Percentiles rank a stretch among this genome's conserved stretches.
Evolutionary conservation across 2,113 vertebrate species (phyloP).

Genomic region (Odontophorus gujanensis): DNA sequence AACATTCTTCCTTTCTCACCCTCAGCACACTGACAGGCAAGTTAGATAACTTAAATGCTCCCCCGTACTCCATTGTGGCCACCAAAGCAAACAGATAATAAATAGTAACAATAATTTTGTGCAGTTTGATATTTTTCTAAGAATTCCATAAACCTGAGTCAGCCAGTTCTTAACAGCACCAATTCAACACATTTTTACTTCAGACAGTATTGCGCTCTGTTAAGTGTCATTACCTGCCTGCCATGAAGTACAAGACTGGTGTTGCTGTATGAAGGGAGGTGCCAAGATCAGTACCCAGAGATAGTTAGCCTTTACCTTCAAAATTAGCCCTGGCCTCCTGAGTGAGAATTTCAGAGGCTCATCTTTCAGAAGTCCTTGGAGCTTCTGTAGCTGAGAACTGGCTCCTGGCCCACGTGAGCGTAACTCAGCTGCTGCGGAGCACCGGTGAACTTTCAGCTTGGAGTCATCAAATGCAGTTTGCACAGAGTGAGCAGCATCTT

Average conservation of each 20-base stretch:
- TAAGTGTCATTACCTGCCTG: neutral
- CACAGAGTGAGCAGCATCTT: neutral
- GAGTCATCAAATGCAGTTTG: neutral
- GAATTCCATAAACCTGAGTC: neutral
- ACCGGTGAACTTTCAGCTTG: neutral
- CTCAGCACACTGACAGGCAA: neutral
- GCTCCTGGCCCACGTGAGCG: neutral
- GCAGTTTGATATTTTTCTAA: neutral
- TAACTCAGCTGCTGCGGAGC: slow-evolving; percentile 38
- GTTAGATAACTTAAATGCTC: neutral
- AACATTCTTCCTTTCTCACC: neutral
- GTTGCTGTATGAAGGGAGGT: neutral
- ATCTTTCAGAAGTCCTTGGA: slow-evolving; percentile 65
- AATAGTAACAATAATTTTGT: neutral
- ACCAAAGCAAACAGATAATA: neutral
- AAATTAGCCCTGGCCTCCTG: slow-evolving; percentile 35
- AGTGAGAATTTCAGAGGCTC: slow-evolving; percentile 55
- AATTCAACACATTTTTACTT: neutral
- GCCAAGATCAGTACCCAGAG: neutral
- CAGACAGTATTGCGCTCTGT: neutral
- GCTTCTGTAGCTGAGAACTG: slow-evolving; percentile 34
- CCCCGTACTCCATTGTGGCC: neutral
- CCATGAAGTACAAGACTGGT: neutral
- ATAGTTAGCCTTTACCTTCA: slow-evolving; percentile 44
- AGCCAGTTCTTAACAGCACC: neutral